Evolutionary conservation across 2,888 invertebrate species (phyloP), one percentile per base, ranked within the genome.

Genomic region (Drosophila melanosoma): DNA sequence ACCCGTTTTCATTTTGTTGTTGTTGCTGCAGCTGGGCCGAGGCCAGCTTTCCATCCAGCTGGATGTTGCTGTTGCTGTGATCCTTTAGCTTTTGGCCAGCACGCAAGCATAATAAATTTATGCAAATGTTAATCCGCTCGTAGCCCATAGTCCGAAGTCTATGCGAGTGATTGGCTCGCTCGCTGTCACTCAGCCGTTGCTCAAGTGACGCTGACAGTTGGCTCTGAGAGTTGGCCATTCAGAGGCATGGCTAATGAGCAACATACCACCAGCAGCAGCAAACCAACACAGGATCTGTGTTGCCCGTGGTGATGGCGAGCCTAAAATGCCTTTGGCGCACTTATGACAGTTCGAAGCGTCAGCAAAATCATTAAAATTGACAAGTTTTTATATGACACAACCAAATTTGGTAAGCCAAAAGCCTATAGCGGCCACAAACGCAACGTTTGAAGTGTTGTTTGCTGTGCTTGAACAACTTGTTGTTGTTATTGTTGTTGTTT

Each of bases 341-440:
- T 90, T 88, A 88, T 88, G 88, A 90, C 90, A 91, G 90, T 87
- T 90, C 90, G 87, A 89, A 84, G 91, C 89, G 90, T 90, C 89
- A 90, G 90, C 76, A 82, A 90, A 91, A 90, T 91, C 89, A 89
- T 91, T 91, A 91, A 91, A 91, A 91, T 85, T 91, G 89, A 91
- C 90, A 87, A 89, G 78, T 84, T 87, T 84, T 87, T 89, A 81
- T 90, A 72, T 78, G 87, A 76, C 84, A 85, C 65, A 69, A 64
- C 89, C 87, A 90, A 90, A 89, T 90, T 87, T 90, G 90, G 89
- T 79, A 76, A 81, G 69, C 75, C 75, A 74, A 85, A 85, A 73
- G 58, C 69, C 48, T 60, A 15, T 52, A 69, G 58, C 76, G 61
- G 45, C 35, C 52, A 57, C 40, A 54, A 76, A 79, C 87, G 82